phyloP scores from a whole-genome alignment of 2,888 invertebrate genomes.

The Heliconius charithonia region DNA sequence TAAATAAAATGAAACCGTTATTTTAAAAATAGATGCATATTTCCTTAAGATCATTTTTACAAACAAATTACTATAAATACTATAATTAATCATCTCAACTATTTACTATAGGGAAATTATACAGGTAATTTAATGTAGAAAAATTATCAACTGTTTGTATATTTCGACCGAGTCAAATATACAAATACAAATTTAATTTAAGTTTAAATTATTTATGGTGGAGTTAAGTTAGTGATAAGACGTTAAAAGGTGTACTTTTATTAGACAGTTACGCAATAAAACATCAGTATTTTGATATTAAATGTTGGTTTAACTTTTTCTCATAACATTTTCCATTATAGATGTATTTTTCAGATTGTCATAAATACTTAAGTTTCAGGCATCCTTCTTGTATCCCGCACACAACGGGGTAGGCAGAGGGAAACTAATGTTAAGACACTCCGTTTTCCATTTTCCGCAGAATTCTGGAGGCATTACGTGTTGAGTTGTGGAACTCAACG shows the following conservation, averaged over 20 bases:
- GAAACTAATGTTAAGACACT: too few relatives aligned
- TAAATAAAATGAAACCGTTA: too few relatives aligned
- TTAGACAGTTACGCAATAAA: slow-evolving; percentile 15
- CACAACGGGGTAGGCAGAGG: too few relatives aligned
- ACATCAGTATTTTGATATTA: slow-evolving; percentile 4
- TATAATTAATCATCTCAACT: not conserved
- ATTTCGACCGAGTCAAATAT: slow-evolving; percentile 19
- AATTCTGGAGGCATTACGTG: too few relatives aligned
- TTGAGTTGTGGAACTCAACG: too few relatives aligned
- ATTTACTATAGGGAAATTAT: slow-evolving; percentile 4
- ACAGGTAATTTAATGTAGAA: slow-evolving; percentile 4
- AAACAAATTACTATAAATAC: too few relatives aligned
- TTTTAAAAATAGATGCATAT: too few relatives aligned
- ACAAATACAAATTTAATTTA: slow-evolving; percentile 5
- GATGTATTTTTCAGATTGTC: not conserved
- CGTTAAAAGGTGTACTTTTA: not conserved
- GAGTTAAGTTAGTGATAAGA: slow-evolving; percentile 17
- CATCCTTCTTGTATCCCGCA: too few relatives aligned
- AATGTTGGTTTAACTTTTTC: not conserved
- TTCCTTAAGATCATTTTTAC: too few relatives aligned
- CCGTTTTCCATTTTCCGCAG: too few relatives aligned
- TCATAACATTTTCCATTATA: not conserved
- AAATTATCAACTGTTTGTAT: not conserved
- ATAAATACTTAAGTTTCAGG: too few relatives aligned
- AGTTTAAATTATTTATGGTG: slow-evolving; percentile 19